Evolutionary conservation across 1,140 invertebrate genomes (phyloP), one percentile per base, ranked within the genome.

Genomic region (Drosophila mauritiana): DNA sequence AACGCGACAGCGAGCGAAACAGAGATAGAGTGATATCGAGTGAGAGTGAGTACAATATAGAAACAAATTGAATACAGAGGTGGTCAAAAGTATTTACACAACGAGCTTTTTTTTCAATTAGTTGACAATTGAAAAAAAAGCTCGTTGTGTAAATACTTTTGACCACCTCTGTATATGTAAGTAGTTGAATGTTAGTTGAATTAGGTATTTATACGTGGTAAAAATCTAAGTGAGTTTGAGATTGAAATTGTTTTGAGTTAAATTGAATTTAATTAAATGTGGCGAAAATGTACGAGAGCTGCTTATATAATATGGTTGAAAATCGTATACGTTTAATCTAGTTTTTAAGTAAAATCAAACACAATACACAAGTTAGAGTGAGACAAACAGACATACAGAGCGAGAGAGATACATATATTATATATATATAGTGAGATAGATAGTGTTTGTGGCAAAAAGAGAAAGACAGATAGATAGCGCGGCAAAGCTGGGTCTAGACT

Each of bases 311-410:
- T 57, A 73, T 80, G 72, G 59, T 59, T 57, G 31, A 80, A 84
- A 80, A 72, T 64, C 61, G 69, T 78, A 57, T 70, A 83, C 55
- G 46, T 83, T 70, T 74, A 75, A 57, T 83, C 80, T 82, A 83
- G 49, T 52, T 52, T 17, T 52, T 36, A 83, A 10, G 48, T 51
- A 54, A 80, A 80, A 85, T 81, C 73, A 68, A 83, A 82, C 68
- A 82, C 80, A 83, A 80, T 85, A 73, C 56, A 83, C 76, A 83
- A 80, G 77, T 83, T 64, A 80, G 61, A 83, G 70, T 83, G 70
- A 84, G 80, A 80, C 80, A 83, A 84, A 83, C 72, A 82, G 62
- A 83, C 70, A 82, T 78, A 82, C 45, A 73, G 65, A 73, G 53
- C 65, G 69, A 73, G 69, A 73, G 67, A 73, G 67, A 73, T 73